A percentile compares a stretch with the other conserved stretches of the same genome.
Conservation (phyloP, 1,140 invertebrate species). For the Acyrthosiphon pisum region DNA sequence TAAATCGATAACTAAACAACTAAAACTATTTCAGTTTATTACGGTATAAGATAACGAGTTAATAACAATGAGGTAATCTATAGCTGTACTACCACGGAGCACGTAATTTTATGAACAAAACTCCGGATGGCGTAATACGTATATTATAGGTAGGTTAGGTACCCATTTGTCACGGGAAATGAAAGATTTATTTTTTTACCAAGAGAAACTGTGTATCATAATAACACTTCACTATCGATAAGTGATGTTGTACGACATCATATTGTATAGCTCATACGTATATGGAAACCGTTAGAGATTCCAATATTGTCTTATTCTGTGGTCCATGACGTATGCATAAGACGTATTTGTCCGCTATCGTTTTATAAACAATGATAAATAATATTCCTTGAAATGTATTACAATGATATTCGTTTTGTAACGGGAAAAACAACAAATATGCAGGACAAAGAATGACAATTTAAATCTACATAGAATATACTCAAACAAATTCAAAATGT, state of each 20-base stretch:
- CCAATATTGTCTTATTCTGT: background rate
- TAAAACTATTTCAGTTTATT: background rate
- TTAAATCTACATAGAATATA: too few relatives aligned
- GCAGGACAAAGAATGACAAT: too few relatives aligned
- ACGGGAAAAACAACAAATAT: too few relatives aligned
- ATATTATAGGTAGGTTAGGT: too few relatives aligned
- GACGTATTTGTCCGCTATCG: background rate
- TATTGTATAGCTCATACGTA: background rate
- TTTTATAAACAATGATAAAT: background rate
- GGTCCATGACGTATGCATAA: background rate
- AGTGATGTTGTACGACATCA: background rate
- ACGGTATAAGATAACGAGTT: background rate
- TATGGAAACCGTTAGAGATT: background rate
- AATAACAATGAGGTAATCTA: background rate
- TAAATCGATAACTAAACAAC: background rate
- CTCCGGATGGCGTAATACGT: background rate
- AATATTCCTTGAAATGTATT: background rate
- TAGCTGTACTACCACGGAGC: background rate
- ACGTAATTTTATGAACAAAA: background rate
- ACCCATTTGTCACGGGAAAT: slow-evolving; percentile 6
- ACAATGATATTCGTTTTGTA: background rate
- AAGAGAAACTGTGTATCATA: background rate
- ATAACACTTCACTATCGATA: background rate
- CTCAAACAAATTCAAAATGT: too few relatives aligned
- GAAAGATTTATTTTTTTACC: background rate